Base-by-base conservation (phyloP, 2,888 invertebrate genomes). In the Sinohyriopsis cumingii region DNA sequence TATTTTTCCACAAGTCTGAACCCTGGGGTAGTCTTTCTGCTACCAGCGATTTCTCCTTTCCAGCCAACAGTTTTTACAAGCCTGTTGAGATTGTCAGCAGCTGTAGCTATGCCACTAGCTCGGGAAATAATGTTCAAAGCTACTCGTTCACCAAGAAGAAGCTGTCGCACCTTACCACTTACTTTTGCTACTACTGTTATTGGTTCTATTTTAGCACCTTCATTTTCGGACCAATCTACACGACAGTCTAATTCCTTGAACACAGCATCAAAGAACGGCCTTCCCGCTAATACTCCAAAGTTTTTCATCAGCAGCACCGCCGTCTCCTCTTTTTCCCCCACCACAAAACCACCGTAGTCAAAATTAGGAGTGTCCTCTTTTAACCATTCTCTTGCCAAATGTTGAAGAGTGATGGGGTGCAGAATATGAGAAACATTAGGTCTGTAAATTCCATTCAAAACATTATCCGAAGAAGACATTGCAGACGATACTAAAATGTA, bases 1-100 rank as follows among this genome's bases (percentile, higher is more conserved):
- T 91, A 91, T 73, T 91, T 91, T 77, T 91, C 91, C 1, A 90
- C 91, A 73, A 90, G 68, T 67, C 91, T 83, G 80, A 91, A 91
- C 0, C 91, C 91, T 12, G 91, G 91, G 0, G 91, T 91, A 0
- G 91, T 91, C 76, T 91, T 91, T 19, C 91, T 78, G 1, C 91
- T 91, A 7, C 90, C 91, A 9, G 90, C 90, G 9, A 91, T 70
- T 68, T 87, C 82, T 1, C 91, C 91, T 25, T 79, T 81, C 91
- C 91, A 91, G 2, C 78, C 80, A 19, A 70, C 70, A 12, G 73
- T 71, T 28, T 79, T 70, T 2, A 83, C 86, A 53, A 82, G 68
- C 12, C 80, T 74, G 9, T 74, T 64, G 63, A 89, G 65, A 55
- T 79, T 73, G 7, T 83, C 67, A 12, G 88, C 87, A 54, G 79